Evolutionary conservation across 1,140 invertebrate species (phyloP).

Genomic region (Drosophila subpulchrella): DNA sequence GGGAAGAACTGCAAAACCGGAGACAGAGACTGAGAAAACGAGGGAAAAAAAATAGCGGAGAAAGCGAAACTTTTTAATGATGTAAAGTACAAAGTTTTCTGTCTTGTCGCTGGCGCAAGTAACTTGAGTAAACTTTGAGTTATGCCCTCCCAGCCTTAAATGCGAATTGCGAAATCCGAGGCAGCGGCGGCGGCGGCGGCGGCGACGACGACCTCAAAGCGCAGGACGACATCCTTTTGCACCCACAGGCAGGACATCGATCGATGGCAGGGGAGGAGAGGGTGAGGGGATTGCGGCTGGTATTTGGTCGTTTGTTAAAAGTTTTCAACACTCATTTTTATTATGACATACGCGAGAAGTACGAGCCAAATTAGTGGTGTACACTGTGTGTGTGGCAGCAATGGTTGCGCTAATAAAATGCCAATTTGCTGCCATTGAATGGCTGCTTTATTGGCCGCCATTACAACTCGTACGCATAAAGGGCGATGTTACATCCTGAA

Average conservation of each 20-base stretch:
- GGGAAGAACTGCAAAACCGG: constrained; percentile 13
- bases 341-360: constrained; percentile 74
- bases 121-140: constrained; percentile 84
- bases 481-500: constrained; percentile 27
- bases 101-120: constrained; percentile 80
- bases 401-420: constrained; percentile 74
- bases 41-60: constrained; percentile 51
- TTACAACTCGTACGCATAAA: constrained; percentile 81
- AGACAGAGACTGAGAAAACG: constrained; percentile 7
- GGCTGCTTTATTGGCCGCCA: constrained; percentile 77
- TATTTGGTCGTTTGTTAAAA: constrained; percentile 81
- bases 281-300: constrained; percentile 45
- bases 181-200: constrained; percentile 13
- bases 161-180: constrained; percentile 33
- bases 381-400: background rate
- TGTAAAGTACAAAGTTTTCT: constrained; percentile 84
- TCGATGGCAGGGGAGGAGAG: constrained; percentile 33
- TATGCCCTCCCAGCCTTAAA: constrained; percentile 66
- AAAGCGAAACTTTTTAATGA: constrained; percentile 83
- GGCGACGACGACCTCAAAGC: constrained; percentile 72
- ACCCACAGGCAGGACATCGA: constrained; percentile 55
- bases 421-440: constrained; percentile 81
- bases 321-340: constrained; percentile 79
- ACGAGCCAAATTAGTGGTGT: constrained; percentile 58
- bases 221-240: constrained; percentile 63